phyloP scores from a whole-genome alignment of 1,140 invertebrate genomes.

The Dinoponera quadriceps region DNA sequence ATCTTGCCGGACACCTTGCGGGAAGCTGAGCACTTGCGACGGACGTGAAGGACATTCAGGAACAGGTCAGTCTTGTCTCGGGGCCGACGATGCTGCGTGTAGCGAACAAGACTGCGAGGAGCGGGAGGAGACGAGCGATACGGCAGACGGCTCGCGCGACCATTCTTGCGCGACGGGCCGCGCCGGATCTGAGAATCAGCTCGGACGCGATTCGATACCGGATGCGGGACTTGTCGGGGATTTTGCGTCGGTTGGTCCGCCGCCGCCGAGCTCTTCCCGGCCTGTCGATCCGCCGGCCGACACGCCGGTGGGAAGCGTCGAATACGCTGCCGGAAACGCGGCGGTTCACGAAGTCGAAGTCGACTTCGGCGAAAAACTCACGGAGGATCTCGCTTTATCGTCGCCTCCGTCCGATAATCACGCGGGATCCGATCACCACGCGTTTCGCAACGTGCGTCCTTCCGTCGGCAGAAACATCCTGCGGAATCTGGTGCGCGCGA shows the following conservation, averaged over 20 bases:
- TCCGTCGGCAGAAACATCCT: neutral
- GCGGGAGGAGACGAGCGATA: neutral
- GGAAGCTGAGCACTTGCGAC: slow-evolving; percentile 34
- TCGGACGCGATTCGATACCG: neutral
- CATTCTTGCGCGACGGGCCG: neutral
- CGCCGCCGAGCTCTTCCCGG: neutral
- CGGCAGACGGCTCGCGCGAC: neutral
- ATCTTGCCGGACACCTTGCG: slow-evolving; percentile 36
- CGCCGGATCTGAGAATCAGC: neutral
- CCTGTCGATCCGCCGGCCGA: slow-evolving; percentile 32
- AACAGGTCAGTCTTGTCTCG: slow-evolving; percentile 66
- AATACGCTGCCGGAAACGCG: neutral
- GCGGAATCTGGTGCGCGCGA: slow-evolving; percentile 9
- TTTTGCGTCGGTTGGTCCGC: neutral
- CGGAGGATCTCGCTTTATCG: neutral
- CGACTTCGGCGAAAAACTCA: slow-evolving; percentile 9
- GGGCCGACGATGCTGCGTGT: slow-evolving; percentile 1
- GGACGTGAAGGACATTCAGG: slow-evolving; percentile 3
- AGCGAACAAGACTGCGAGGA: neutral
- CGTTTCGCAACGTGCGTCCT: neutral
- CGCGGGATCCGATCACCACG: neutral
- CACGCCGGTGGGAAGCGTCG: neutral
- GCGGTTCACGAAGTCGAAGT: slow-evolving; percentile 5
- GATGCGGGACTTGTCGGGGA: neutral
- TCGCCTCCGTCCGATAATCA: neutral